phyloP scores from a whole-genome alignment of 1,140 invertebrate species.

The Drosophila simulans region DNA sequence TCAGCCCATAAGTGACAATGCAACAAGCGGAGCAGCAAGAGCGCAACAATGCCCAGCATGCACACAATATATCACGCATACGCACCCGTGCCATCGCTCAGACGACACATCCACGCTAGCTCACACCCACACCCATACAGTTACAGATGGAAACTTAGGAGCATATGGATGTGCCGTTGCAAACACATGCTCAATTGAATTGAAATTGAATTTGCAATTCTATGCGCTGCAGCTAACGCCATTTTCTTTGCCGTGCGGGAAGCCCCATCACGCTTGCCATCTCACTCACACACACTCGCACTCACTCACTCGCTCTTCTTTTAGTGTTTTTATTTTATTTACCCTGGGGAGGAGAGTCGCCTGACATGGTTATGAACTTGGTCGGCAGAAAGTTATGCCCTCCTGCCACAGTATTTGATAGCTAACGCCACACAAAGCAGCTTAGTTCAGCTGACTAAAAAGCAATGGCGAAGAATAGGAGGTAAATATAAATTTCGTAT shows the following conservation, averaged over 20 bases:
- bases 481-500: no score
- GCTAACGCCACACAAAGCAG: neutral
- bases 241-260: constrained; percentile 72
- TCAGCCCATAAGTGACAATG: constrained; percentile 68
- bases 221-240: constrained; percentile 79
- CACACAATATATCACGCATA: constrained; percentile 44
- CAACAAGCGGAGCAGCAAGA: constrained; percentile 70
- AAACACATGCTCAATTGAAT: constrained; percentile 83
- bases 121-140: constrained; percentile 7
- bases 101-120: neutral
- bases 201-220: constrained; percentile 83
- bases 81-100: constrained; percentile 8
- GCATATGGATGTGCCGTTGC: constrained; percentile 71
- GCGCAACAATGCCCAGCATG: constrained; percentile 59
- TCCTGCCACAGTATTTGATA: neutral
- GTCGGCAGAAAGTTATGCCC: constrained; percentile 24
- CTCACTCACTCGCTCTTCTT: constrained; percentile 3
- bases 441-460: neutral
- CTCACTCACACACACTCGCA: neutral
- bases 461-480: neutral
- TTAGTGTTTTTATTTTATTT: constrained; percentile 39
- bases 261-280: constrained; percentile 28
- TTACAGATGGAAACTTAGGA: constrained; percentile 35
- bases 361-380: constrained; percentile 23
- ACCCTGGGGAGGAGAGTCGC: constrained; percentile 25